Evolutionary conservation across 2,797 vertebrate species (phyloP).

Genomic region (Pipistrellus nathusii): DNA sequence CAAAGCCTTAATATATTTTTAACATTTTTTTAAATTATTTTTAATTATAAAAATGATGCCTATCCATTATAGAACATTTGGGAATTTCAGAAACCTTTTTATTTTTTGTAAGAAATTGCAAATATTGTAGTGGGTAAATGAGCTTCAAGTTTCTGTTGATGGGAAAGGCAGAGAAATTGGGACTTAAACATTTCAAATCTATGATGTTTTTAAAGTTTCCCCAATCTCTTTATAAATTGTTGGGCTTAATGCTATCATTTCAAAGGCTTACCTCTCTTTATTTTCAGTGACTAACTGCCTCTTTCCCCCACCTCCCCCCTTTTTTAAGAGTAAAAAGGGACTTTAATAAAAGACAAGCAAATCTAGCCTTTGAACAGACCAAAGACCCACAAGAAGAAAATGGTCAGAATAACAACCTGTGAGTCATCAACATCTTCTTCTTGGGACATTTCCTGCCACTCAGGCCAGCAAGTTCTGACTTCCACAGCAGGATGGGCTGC

Average conservation of each 20-base stretch:
- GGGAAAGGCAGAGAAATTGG: neutral
- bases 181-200: neutral
- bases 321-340: constrained; percentile 89
- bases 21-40: neutral
- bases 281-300: neutral
- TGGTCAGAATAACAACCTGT: constrained; percentile 90
- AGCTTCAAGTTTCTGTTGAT: neutral
- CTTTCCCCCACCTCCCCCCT: too few relatives aligned
- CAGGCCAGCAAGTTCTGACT: neutral
- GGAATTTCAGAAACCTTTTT: neutral
- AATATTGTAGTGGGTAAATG: neutral
- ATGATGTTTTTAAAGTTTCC: neutral
- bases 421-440: constrained; percentile 43
- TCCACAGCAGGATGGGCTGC: neutral
- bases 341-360: constrained; percentile 84
- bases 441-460: neutral
- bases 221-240: neutral
- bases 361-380: constrained; percentile 85
- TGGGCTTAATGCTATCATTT: neutral
- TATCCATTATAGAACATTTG: neutral
- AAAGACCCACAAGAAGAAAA: constrained; percentile 89
- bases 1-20: neutral
- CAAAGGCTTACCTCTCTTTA: neutral
- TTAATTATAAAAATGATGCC: neutral
- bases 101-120: neutral